Evolutionary conservation across 2,113 vertebrate genomes (phyloP).

Genomic region (Poeciliopsis retropinna): DNA sequence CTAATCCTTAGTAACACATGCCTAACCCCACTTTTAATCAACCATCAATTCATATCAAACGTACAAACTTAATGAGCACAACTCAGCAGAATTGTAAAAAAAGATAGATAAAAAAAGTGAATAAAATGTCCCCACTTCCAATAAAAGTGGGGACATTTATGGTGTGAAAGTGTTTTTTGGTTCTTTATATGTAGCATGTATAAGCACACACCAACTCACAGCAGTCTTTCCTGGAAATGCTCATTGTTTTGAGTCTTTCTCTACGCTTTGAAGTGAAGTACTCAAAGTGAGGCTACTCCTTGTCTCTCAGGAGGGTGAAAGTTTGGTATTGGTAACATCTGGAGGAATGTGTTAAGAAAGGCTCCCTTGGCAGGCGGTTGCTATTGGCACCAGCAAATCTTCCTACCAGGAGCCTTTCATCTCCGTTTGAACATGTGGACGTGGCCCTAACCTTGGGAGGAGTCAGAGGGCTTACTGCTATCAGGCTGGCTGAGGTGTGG

Average conservation of each 20-base stretch:
- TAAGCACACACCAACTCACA: slow-evolving; percentile 6
- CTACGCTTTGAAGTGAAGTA: slow-evolving; percentile 66
- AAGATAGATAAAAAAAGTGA: no score
- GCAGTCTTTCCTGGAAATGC: slow-evolving; percentile 25
- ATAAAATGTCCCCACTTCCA: no score
- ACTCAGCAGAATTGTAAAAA: no score
- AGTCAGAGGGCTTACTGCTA: slow-evolving; percentile 47
- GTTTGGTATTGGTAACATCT: slow-evolving; percentile 64
- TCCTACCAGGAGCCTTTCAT: slow-evolving; percentile 73
- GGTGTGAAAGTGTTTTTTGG: slow-evolving; percentile 14
- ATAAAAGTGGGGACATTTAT: not conserved
- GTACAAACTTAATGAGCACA: no score
- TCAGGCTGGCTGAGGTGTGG: slow-evolving; percentile 57
- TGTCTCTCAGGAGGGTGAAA: slow-evolving; percentile 34
- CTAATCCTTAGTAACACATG: no score
- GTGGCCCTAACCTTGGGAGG: slow-evolving; percentile 56
- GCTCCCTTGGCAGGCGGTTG: slow-evolving; percentile 62
- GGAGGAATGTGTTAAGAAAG: slow-evolving; percentile 49
- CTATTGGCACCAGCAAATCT: slow-evolving; percentile 59
- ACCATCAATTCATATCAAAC: no score
- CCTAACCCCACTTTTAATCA: no score
- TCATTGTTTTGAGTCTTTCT: slow-evolving; percentile 68
- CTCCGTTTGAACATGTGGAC: slow-evolving; percentile 73
- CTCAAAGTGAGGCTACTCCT: slow-evolving; percentile 54
- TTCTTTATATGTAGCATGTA: slow-evolving; percentile 3